These are phyloP conservation scores for Caloenas nicobarica DNA, from an alignment of 2,113 vertebrate genomes.

Conservation along the genomic window DNA sequence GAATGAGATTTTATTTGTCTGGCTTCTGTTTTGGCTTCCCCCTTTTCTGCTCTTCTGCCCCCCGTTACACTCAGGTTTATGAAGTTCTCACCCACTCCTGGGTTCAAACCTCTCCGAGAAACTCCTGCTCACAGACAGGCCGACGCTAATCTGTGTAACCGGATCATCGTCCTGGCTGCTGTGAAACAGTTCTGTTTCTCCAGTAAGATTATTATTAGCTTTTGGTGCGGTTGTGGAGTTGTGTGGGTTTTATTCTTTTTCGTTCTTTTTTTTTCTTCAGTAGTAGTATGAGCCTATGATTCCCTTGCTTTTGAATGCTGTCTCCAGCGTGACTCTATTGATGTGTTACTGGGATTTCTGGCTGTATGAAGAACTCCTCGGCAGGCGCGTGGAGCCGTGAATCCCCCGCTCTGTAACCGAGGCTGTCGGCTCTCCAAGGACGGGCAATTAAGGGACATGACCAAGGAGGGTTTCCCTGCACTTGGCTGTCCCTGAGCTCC, in stretches of 20 bases:
- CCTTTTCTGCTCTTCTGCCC: background rate
- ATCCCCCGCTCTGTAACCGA: fast-evolving
- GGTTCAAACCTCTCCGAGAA: background rate
- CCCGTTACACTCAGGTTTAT: background rate
- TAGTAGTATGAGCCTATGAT: background rate
- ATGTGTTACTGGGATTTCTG: background rate
- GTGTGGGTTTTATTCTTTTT: too few species aligned
- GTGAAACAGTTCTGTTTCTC: slow-evolving; percentile 8
- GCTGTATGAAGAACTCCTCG: background rate
- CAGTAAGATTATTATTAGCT: slow-evolving; percentile 38
- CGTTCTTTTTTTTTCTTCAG: background rate
- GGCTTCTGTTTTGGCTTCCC: background rate
- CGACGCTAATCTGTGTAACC: slow-evolving; percentile 53
- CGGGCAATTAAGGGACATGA: background rate
- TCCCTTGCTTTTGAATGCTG: background rate
- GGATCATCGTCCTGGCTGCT: slow-evolving; percentile 30
- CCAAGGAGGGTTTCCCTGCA: background rate
- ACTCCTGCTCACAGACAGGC: background rate
- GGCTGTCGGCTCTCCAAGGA: background rate
- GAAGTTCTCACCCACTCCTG: background rate
- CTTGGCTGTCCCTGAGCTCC: background rate
- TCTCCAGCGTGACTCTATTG: background rate
- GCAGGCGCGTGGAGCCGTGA: fast-evolving
- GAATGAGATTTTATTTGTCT: slow-evolving; percentile 19
- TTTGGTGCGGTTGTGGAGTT: background rate